phyloP scores from a whole-genome alignment of 2,797 vertebrate species.

The Tenualosa thibaudeaui region DNA sequence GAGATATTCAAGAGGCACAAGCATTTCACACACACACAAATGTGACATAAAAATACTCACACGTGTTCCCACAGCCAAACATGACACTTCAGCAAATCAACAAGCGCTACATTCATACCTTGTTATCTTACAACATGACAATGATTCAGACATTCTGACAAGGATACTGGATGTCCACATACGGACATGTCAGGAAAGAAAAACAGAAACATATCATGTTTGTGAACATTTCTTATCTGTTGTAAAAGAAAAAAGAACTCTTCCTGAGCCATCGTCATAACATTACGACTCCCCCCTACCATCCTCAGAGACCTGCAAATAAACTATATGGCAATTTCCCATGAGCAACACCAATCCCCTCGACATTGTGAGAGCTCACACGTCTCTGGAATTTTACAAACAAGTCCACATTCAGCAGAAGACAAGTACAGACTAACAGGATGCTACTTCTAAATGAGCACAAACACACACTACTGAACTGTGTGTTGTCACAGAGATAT shows the following conservation, averaged over 20 bases:
- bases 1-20: background rate
- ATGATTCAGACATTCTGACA: no score
- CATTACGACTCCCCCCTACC: background rate
- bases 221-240: background rate
- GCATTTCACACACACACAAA: background rate
- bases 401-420: background rate
- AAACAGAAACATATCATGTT: background rate
- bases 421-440: background rate
- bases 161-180: background rate
- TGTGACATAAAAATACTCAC: background rate
- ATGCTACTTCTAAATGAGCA: background rate
- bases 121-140: no score
- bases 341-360: background rate
- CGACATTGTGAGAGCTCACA: background rate
- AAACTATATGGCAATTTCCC: background rate
- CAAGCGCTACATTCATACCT: background rate
- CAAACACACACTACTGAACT: background rate
- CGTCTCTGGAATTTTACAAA: background rate
- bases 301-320: background rate
- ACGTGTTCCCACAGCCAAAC: background rate
- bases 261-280: background rate
- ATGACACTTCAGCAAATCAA: background rate
- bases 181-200: background rate
- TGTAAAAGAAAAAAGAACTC: conserved; percentile 1
- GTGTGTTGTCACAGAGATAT: background rate